Base-by-base conservation (phyloP, 2,113 vertebrate genomes). In the Typhlomys cinereus region DNA sequence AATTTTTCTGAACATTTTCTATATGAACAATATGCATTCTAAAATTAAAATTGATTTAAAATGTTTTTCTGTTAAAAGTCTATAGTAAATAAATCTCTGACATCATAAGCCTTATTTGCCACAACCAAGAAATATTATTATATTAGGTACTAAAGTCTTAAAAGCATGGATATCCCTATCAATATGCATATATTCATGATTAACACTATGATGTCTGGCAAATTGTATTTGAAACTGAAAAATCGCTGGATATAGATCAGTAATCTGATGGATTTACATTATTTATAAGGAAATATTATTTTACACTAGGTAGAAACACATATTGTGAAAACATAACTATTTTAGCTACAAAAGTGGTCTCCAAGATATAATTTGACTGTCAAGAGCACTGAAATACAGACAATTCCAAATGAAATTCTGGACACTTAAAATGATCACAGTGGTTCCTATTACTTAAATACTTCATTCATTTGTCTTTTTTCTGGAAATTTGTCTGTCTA, bases 401-500 rank as follows among this genome's bases (percentile, higher is more conserved):
- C 23, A 76, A 81, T 88, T 75, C 81, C 44, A 93, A 71, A 83
- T 92, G 80, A 92, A 57, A 89, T 76, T 29, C 23, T 39, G 85
- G 34, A 85, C 57, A 89, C 82, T 95, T 94, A 85, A 23, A 79
- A 89, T 70, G 50, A 74, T 92, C 54, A 87, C 64, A 80, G 2
- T 48, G 90, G 66, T 69, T 91, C 48, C 59, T 76, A 39, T 36
- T 90, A 31, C 82, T 94, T 90, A 66, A 74, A 70, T 89, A 10
- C 41, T 21, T 85, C 44, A 25, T 2, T 46, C 15, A 75, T 21
- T 85, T 85, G 71, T 91, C 69, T 67, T 69, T 74, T 14, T 46
- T 91, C 85, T 91, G 54, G 31, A 90, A 82, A 76, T 90, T 97
- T 89, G 29, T 23, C 12, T 86, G 23, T 46, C 52, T 73, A 80